phyloP scores from a whole-genome alignment of 2,888 invertebrate genomes.

The Oeneis ivallda region DNA sequence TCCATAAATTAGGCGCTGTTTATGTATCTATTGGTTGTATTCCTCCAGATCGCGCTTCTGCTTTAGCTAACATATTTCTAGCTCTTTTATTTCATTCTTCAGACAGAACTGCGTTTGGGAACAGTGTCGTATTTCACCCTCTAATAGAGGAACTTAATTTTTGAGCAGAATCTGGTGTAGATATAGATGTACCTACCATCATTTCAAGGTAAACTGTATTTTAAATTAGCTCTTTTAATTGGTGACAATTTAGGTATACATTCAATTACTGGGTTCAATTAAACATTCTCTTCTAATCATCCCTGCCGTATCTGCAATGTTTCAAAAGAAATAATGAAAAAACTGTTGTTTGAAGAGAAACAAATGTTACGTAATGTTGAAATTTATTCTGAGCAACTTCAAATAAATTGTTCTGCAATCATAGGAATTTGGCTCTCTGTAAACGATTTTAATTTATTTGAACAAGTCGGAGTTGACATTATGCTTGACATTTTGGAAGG shows the following conservation, averaged over 20 bases:
- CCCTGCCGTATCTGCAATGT: not conserved
- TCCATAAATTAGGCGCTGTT: not conserved
- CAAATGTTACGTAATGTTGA: not conserved
- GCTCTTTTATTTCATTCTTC: not conserved
- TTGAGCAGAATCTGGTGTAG: not conserved
- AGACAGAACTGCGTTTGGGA: not conserved
- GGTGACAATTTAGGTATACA: not conserved
- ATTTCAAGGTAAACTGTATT: not conserved
- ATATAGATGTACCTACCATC: not conserved
- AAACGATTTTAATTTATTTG: not conserved
- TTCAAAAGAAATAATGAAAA: not conserved
- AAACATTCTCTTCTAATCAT: not conserved
- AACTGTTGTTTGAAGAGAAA: not conserved
- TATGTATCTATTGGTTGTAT: not conserved
- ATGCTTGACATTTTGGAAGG: not conserved
- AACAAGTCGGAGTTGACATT: not conserved
- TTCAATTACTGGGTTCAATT: not conserved
- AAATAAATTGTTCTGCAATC: no score
- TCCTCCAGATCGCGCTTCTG: not conserved
- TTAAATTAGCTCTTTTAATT: not conserved
- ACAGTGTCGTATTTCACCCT: not conserved
- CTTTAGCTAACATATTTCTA: not conserved
- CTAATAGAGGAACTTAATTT: not conserved
- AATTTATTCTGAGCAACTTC: not conserved
- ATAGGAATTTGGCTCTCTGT: not conserved